Percentiles rank a stretch among this genome's conserved stretches.
Evolutionary conservation across 2,888 invertebrate genomes (phyloP).

Genomic region (Drosophila ochracea): DNA sequence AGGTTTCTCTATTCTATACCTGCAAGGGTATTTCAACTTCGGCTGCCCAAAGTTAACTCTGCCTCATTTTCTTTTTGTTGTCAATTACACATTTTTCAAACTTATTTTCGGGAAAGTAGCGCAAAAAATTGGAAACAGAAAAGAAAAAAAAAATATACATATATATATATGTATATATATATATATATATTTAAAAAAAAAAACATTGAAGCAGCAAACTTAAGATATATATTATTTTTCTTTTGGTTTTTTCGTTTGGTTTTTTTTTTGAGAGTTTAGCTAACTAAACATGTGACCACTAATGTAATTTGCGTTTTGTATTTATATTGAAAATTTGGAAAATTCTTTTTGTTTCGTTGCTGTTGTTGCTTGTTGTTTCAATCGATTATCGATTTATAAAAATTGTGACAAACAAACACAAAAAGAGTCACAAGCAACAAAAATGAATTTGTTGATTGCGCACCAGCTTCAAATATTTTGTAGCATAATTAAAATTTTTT

Average conservation of each 20-base stretch:
- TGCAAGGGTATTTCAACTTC: slow-evolving; percentile 25
- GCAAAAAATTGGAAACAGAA: slow-evolving; percentile 16
- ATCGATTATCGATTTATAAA: slow-evolving; percentile 8
- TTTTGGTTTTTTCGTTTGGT: slow-evolving; percentile 16
- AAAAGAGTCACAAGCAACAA: slow-evolving; percentile 44
- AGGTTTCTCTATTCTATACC: background rate
- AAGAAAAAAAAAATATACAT: background rate
- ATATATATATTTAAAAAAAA: background rate
- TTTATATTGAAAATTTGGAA: slow-evolving; percentile 45
- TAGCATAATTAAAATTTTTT: slow-evolving; percentile 2
- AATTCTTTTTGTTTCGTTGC: slow-evolving; percentile 18
- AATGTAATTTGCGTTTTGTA: slow-evolving; percentile 34
- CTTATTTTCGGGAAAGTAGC: slow-evolving; percentile 8
- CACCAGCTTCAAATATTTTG: background rate
- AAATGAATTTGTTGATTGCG: slow-evolving; percentile 10
- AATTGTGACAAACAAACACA: slow-evolving; percentile 26
- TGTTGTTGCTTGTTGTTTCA: slow-evolving; percentile 8
- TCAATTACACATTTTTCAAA: background rate
- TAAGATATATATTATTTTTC: slow-evolving; percentile 14
- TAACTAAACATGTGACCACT: slow-evolving; percentile 77
- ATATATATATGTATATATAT: background rate
- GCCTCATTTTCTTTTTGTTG: background rate
- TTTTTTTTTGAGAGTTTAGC: slow-evolving; percentile 57
- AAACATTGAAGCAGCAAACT: slow-evolving; percentile 17
- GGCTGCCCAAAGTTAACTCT: slow-evolving; percentile 7